Base-by-base conservation (phyloP, 1,140 invertebrate genomes). In the Pogonus chalceus region DNA sequence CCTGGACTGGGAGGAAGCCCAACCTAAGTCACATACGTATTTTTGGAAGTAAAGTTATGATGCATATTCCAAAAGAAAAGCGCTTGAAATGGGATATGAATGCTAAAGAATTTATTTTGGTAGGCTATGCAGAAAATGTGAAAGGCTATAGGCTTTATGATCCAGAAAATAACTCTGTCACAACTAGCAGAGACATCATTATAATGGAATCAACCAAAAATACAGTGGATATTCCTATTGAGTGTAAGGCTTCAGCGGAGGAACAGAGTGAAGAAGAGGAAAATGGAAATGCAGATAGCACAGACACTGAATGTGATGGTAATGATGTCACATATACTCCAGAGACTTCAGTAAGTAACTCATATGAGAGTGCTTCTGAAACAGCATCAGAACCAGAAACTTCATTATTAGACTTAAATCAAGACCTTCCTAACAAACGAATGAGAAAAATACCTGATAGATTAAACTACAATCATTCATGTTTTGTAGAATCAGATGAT, bases 51-150 rank as follows among this genome's bases (percentile, higher is more conserved):
- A 56, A 60, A 54, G 66, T 69, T 4, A 66, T 51, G 52, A 62
- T 62, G 10, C 68, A 70, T 53, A 63, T 72, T 49, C 67, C 67
- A 20, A 65, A 69, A 31, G 57, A 65, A 60, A 64, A 58, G 52
- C 61, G 69, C 31, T 55, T 20, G n/a, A 72, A 72, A 52, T 66
- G 60, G 60, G 69, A 72, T 55, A 31, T 23, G n/a, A 71, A 68
- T 59, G 57, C 43, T 16, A 58, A 64, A 52, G 65, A 58, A 60
- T 65, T 60, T 39, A 55, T 66, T 54, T 60, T 72, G 51, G 59
- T 72, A 20, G 70, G 69, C 1, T 72, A 72, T 57, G 58, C 51
- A 20, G 61, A 69, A 35, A 52, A 67, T 46, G 48, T 54, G 2
- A 70, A 71, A 57, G 68, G 65, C n/a, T 70, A 59, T 48, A 58